These are phyloP conservation scores for Etheostoma spectabile DNA, from an alignment of 2,113 vertebrate species.

Conservation along the genomic window DNA sequence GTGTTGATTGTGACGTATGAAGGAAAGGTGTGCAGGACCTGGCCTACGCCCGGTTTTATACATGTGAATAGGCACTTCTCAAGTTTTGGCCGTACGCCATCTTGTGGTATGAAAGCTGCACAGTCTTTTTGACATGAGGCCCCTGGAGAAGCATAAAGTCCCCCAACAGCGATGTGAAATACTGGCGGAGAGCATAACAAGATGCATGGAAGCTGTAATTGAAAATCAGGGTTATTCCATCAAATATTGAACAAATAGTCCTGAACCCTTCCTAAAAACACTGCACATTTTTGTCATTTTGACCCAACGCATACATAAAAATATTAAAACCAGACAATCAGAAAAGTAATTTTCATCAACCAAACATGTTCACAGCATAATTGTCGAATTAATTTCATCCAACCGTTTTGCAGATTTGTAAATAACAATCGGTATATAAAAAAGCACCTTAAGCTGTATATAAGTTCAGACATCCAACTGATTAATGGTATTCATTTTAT, in stretches of 20 bases:
- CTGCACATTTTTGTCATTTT: too few relatives aligned
- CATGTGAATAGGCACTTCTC: too few relatives aligned
- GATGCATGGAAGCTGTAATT: neutral
- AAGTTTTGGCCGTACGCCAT: too few relatives aligned
- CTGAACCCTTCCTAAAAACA: neutral
- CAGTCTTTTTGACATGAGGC: too few relatives aligned
- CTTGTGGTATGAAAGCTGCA: too few relatives aligned
- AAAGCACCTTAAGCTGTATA: neutral
- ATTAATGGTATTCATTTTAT: neutral
- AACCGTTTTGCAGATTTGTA: neutral
- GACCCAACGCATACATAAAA: too few relatives aligned
- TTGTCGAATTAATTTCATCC: neutral
- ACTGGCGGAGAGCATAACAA: neutral
- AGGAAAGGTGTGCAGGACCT: too few relatives aligned
- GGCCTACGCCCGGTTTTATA: too few relatives aligned
- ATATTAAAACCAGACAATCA: too few relatives aligned
- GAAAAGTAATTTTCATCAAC: neutral
- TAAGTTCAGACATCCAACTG: neutral
- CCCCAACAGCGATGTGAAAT: neutral
- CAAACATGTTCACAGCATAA: neutral
- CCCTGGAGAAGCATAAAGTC: neutral
- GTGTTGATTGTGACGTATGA: too few relatives aligned
- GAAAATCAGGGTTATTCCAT: neutral
- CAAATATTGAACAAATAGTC: neutral
- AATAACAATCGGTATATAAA: neutral